Conservation (phyloP, 1,140 invertebrate species). For the Metopolophium dirhodum region DNA sequence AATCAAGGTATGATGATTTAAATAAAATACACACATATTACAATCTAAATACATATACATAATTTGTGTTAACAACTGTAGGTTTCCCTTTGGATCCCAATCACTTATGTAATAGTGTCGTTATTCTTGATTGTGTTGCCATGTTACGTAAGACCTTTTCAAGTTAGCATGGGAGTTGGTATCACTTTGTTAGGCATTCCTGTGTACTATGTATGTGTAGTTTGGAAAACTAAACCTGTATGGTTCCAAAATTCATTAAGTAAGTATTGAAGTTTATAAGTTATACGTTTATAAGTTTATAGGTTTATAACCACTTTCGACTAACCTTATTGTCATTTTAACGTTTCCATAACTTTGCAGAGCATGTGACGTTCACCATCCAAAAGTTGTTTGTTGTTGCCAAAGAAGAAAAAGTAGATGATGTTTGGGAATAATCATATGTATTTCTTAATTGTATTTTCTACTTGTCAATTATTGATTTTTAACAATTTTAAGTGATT, state of each 20-base stretch:
- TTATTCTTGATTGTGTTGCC: conserved; percentile 82
- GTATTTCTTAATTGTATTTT: neutral
- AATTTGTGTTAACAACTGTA: conserved; percentile 61
- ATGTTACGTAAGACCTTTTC: conserved; percentile 76
- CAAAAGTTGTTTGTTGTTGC: conserved; percentile 80
- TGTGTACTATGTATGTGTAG: conserved; percentile 81
- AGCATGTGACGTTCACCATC: conserved; percentile 69
- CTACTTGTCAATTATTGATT: conserved; percentile 43
- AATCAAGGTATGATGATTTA: conserved; percentile 75
- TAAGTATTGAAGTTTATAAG: conserved; percentile 64
- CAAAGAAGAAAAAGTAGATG: conserved; percentile 70
- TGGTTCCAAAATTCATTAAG: conserved; percentile 70
- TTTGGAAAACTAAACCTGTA: conserved; percentile 77
- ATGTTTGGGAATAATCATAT: conserved; percentile 32
- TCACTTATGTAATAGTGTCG: conserved; percentile 81
- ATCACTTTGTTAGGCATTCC: conserved; percentile 90
- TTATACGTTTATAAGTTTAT: no score
- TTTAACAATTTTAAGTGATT: neutral
- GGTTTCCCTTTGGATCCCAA: conserved; percentile 78
- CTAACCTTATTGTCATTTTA: conserved; percentile 54
- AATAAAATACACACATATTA: neutral
- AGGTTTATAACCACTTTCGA: conserved; percentile 14
- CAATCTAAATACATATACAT: conserved; percentile 31
- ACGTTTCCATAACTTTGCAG: conserved; percentile 64
- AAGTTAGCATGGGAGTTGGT: conserved; percentile 82